Conservation (phyloP, 2,113 vertebrate genomes). For the Corapipo altera region DNA sequence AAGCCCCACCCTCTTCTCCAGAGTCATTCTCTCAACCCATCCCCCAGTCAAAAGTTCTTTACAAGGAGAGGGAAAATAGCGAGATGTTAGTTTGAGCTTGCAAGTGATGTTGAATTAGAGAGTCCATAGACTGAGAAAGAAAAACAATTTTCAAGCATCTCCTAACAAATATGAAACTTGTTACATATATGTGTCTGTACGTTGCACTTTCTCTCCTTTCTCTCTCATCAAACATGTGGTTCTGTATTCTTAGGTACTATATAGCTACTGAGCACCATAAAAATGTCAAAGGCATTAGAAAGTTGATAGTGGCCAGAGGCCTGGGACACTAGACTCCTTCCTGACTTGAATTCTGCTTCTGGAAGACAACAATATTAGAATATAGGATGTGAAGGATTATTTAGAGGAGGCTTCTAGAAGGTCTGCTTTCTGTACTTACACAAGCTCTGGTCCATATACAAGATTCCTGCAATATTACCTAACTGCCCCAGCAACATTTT, state of each 20-base stretch:
- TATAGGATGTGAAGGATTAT: neutral
- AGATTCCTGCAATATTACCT: neutral
- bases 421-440: neutral
- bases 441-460: neutral
- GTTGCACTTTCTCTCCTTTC: neutral
- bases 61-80: neutral
- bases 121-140: neutral
- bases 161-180: neutral
- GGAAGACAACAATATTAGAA: neutral
- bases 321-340: neutral
- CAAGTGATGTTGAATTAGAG: neutral
- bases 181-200: neutral
- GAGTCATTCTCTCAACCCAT: neutral
- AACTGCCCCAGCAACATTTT: neutral
- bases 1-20: neutral
- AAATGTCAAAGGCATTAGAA: neutral
- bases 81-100: neutral
- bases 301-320: neutral
- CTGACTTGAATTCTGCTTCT: neutral
- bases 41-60: neutral
- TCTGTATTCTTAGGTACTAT: neutral
- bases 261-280: neutral
- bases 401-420: neutral
- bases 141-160: neutral
- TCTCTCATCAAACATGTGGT: neutral